Base-by-base conservation (phyloP, 2,888 invertebrate species). In the Chironomus tentans region DNA sequence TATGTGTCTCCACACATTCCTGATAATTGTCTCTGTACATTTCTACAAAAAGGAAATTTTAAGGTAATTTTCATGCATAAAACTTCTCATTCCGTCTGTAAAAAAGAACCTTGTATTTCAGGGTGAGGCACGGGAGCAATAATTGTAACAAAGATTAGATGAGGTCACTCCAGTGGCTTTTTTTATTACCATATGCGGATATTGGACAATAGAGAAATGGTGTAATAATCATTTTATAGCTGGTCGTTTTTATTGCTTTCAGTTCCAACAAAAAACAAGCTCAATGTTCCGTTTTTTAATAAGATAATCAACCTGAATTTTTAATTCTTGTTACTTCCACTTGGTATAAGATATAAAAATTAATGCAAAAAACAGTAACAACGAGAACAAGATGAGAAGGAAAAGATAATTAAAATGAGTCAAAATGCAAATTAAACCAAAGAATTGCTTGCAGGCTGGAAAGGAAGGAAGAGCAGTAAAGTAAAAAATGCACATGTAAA, bases 141-240 rank as follows among this genome's bases (percentile, higher is more conserved):
- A 56, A 18, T 18, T 56, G 56, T 56, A 18, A 56, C 18, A 18
- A 18, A 56, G 56, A 56, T 56, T 15, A 56, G 56, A 24, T 65
- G 65, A 24, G 74, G 74, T 65, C 62, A 62, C 47, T 74, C 61
- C 47, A 68, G 68, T 74, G 65, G 68, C 62, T 15, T 48, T 65
- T 74, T 74, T 68, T 68, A 68, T 24, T 18, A 13, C 22, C 24
- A 24, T 24, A 65, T 65, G 74, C 15, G 22, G 13, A 47, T 62
- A 68, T 68, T 48, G 74, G 65, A 74, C 74, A n/a, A 68, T 72
- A 61, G 72, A 72, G 72, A 72, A 62, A 72, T 74, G 65, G 47
- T 74, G 74, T 74, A 74, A 74, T 74, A 74, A 74, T 74, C 68
- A 74, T 74, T 74, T 74, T 74, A 74, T 74, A 47, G 48, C 74